These are phyloP conservation scores for Hetaerina titia DNA, from an alignment of 2,888 invertebrate species.

Conservation along the genomic window DNA sequence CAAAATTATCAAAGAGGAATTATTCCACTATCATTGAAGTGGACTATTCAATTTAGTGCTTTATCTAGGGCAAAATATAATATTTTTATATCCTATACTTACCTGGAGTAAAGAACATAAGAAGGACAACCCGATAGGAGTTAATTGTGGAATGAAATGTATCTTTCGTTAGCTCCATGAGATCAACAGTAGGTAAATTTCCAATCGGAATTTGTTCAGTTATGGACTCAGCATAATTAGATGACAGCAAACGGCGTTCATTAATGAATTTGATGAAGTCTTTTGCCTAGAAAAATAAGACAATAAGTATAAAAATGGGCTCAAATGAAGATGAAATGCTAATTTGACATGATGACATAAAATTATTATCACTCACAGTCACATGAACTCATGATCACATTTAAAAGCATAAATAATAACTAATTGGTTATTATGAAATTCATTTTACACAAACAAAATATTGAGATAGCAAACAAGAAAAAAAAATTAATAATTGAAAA, in stretches of 20 bases:
- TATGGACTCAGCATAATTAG: constrained; percentile 73
- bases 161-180: constrained; percentile 80
- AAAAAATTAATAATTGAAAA: not conserved
- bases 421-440: not conserved
- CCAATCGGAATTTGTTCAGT: constrained; percentile 77
- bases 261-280: constrained; percentile 85
- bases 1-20: not conserved
- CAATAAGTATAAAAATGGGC: not conserved
- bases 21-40: not conserved
- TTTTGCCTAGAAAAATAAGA: constrained; percentile 78
- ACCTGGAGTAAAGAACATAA: constrained; percentile 91
- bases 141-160: constrained; percentile 82
- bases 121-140: constrained; percentile 81
- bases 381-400: not conserved
- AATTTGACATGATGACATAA: not conserved
- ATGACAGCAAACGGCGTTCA: constrained; percentile 76
- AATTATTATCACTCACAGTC: not conserved
- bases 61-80: not conserved
- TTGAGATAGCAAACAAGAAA: too few species aligned
- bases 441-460: too few species aligned
- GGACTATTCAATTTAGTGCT: too few species aligned
- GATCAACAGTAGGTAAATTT: constrained; percentile 77
- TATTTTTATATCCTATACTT: constrained; percentile 73
- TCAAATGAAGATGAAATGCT: not conserved
- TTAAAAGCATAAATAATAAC: too few species aligned